phyloP scores from a whole-genome alignment of 2,113 vertebrate species.

The Engraulis encrasicolus region DNA sequence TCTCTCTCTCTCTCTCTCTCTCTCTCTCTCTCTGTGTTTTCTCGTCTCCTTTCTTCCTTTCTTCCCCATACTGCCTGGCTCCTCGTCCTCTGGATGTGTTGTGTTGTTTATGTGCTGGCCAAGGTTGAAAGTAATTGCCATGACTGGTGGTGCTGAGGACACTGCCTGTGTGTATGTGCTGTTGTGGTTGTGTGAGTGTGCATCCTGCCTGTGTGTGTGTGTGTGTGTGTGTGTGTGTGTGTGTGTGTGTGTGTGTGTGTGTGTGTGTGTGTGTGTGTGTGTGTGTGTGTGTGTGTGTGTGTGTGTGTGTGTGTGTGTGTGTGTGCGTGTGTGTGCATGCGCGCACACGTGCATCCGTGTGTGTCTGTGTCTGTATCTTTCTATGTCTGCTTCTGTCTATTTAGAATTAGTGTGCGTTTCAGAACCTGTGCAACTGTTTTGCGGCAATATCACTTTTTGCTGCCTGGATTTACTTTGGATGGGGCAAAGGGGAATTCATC shows the following conservation, averaged over 20 bases:
- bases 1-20: background rate
- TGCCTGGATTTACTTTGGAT: background rate
- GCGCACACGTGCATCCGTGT: too few species aligned
- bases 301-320: too few species aligned
- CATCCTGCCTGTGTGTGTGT: background rate
- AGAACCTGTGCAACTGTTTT: background rate
- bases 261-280: too few species aligned
- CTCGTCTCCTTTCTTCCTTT: background rate
- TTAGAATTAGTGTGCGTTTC: background rate
- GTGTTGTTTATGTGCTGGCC: slow-evolving; percentile 9
- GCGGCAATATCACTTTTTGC: background rate
- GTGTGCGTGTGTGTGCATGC: too few species aligned
- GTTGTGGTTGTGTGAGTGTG: background rate
- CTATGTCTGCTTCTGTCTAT: background rate
- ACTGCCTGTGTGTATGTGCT: background rate
- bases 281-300: too few species aligned
- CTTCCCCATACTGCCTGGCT: background rate
- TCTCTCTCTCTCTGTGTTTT: background rate
- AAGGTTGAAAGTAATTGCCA: slow-evolving; percentile 21
- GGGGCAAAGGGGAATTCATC: background rate
- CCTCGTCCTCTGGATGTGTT: background rate
- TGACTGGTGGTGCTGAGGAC: background rate
- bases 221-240: background rate
- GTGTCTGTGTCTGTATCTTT: background rate
- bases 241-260: too few species aligned